phyloP scores from a whole-genome alignment of 2,797 vertebrate species.

The Periophthalmus magnuspinnatus region DNA sequence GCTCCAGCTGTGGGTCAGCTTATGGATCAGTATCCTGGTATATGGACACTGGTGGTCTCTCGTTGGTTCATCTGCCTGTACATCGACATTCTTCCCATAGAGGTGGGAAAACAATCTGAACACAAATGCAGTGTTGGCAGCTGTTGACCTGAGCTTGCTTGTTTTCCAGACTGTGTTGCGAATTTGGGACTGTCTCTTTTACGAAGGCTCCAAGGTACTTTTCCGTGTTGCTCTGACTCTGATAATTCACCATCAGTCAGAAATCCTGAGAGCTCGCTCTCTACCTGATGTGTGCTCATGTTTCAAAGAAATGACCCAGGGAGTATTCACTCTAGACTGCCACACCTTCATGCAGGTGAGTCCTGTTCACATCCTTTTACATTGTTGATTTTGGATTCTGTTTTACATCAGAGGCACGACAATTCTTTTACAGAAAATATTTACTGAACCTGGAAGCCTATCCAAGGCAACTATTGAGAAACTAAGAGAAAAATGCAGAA shows the following conservation, averaged over 20 bases:
- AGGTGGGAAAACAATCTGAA: conserved; percentile 73
- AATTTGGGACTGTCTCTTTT: conserved; percentile 96
- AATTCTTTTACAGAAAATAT: conserved; percentile 81
- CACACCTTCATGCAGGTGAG: conserved; percentile 92
- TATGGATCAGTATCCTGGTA: conserved; percentile 85
- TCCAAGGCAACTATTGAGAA: conserved; percentile 83
- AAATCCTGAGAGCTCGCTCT: conserved; percentile 84
- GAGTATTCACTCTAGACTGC: conserved; percentile 86
- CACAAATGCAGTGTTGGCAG: not conserved
- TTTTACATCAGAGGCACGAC: conserved; percentile 2
- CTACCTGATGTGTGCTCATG: conserved; percentile 86
- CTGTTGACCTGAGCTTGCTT: conserved; percentile 11
- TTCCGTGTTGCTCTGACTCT: conserved; percentile 93
- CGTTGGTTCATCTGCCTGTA: conserved; percentile 98
- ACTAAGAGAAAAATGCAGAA: conserved; percentile 83
- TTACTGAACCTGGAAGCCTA: conserved; percentile 88
- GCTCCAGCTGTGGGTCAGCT: conserved; percentile 86
- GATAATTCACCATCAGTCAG: conserved; percentile 86
- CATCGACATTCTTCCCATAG: conserved; percentile 91
- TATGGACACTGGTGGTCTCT: conserved; percentile 91
- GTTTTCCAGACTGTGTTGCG: conserved; percentile 88
- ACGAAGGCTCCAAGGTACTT: conserved; percentile 94
- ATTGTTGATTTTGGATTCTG: conserved; percentile 4
- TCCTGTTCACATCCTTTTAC: not conserved
- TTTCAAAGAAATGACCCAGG: conserved; percentile 89